Evolutionary conservation across 2,113 vertebrate genomes (phyloP), one percentile per base, ranked within the genome.

Genomic region (Steatornis caripensis): DNA sequence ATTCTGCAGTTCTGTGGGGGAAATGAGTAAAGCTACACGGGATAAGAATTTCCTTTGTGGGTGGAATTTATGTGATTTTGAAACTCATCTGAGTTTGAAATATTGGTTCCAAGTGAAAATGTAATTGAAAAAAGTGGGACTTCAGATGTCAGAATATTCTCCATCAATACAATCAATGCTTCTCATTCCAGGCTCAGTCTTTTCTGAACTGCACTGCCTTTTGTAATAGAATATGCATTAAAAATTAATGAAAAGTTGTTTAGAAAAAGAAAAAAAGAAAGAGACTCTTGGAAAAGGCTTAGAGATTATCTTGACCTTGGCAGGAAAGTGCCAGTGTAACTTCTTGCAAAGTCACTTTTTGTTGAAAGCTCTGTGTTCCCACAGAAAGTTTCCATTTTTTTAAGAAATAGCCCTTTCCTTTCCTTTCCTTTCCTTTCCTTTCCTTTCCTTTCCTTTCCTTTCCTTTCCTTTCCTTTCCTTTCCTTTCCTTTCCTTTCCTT

Each of bases 221-320:
- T 90, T 74, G 37, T 77, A 90, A 93, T 62, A 88, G 87, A 90
- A 86, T 49, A 74, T 46, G 10, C 77, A 96, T 97, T 97, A 97
- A 95, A 97, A 89, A 95, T 95, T 90, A 84, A 96, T 95, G 83
- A 65, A 84, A 84, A 66, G 14, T 43, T 76, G 36, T 79, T 72
- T 39, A 0, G 34, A 61, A 48, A 54, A 53, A 51, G 10, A 3
- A 4, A 17, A 30, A 22, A 27, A 12, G 1, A 41, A 68, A 37
- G 12, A 57, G 6, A 5, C 6, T 53, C 8, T 79, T 55, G 46
- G 71, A 80, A 80, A 78, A 81, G 15, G 5, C 21, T 1, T 0
- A 90, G 45, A 79, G 29, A 79, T 34, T 76, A 79, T 55, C 70
- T 64, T 82, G 69, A 84, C 69, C 61, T 95, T 91, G 75, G 17